Percentiles rank a stretch among this genome's conserved stretches.
Evolutionary conservation across 2,113 vertebrate species (phyloP).

Genomic region (Poeciliopsis turrubarensis): DNA sequence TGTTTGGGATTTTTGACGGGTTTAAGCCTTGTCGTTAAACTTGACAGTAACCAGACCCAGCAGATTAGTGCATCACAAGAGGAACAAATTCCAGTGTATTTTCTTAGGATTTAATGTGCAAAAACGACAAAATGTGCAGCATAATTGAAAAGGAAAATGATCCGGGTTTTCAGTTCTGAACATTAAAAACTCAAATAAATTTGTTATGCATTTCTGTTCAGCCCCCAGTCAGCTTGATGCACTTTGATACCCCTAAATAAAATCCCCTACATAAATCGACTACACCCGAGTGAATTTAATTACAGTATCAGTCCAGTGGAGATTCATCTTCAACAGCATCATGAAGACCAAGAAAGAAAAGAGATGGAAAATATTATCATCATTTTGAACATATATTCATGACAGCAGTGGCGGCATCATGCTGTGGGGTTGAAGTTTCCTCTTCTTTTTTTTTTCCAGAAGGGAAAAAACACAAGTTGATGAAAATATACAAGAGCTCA

Average conservation of each 20-base stretch:
- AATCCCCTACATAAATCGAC: too few relatives aligned
- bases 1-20: constrained; percentile 34
- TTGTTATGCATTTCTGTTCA: too few relatives aligned
- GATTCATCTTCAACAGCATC: neutral
- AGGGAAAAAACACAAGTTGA: neutral
- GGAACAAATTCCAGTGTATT: neutral
- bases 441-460: neutral
- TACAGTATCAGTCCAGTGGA: neutral
- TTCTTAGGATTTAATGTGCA: neutral
- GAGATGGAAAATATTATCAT: neutral
- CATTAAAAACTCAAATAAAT: too few relatives aligned
- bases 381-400: neutral
- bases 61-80: neutral
- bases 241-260: too few relatives aligned
- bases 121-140: too few relatives aligned
- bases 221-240: too few relatives aligned
- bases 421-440: too few relatives aligned
- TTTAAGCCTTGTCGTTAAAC: constrained; percentile 11
- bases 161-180: too few relatives aligned
- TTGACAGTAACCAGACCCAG: constrained; percentile 19
- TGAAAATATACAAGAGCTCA: neutral
- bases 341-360: neutral
- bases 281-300: too few relatives aligned
- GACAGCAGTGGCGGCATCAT: too few relatives aligned
- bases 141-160: too few relatives aligned